Conservation (phyloP, 1,140 invertebrate species). For the Trichoplusia ni region DNA sequence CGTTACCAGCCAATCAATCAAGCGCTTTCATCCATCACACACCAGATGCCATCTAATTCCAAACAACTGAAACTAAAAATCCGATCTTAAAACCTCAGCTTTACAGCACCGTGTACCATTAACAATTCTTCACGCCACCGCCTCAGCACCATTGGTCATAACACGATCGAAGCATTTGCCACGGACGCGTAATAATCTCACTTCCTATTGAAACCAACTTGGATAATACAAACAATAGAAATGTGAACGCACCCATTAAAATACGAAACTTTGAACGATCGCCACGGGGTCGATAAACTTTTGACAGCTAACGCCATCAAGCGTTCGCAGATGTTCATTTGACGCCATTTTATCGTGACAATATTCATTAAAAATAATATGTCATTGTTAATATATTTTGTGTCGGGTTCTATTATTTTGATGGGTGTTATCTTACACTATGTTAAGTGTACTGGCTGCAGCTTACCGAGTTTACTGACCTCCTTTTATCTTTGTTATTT, state of each 20-base stretch:
- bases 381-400: conserved; percentile 26
- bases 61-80: not conserved
- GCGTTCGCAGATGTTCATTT: conserved; percentile 23
- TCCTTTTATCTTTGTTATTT: no score
- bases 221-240: conserved; percentile 69
- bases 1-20: no score
- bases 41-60: not conserved
- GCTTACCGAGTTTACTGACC: no score
- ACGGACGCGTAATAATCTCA: conserved; percentile 46
- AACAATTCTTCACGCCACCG: conserved; percentile 28
- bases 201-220: conserved; percentile 68
- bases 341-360: conserved; percentile 20
- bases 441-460: no score
- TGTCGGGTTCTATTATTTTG: conserved; percentile 11
- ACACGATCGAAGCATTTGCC: conserved; percentile 44
- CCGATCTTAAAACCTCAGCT: conserved; percentile 1
- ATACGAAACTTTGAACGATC: conserved; percentile 61
- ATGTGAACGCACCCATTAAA: conserved; percentile 73
- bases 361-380: conserved; percentile 29
- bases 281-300: conserved; percentile 57
- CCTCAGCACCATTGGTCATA: conserved; percentile 42
- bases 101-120: conserved; percentile 18
- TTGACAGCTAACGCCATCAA: conserved; percentile 58
- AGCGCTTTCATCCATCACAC: no score
- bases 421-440: not conserved